Evolutionary conservation across 2,113 vertebrate species (phyloP).

Genomic region (Pachyramphus minor): DNA sequence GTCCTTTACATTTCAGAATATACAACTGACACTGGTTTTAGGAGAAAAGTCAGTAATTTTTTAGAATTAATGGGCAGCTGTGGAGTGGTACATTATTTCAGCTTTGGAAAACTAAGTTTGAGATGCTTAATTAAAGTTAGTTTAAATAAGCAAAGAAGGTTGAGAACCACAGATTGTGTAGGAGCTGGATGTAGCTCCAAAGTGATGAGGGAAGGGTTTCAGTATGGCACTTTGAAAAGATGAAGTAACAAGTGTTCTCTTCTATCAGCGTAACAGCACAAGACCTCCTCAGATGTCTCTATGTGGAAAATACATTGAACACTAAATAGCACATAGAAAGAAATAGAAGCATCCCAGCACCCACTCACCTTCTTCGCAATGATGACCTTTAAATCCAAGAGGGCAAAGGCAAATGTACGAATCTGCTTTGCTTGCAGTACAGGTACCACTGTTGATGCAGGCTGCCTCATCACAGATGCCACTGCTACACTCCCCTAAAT

Average conservation of each 20-base stretch:
- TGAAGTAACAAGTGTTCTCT: background rate
- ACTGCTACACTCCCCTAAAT: conserved; percentile 88
- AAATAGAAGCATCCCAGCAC: background rate
- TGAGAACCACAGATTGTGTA: background rate
- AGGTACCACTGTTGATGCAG: conserved; percentile 87
- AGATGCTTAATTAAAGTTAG: background rate
- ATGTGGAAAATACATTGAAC: background rate
- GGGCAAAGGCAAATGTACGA: conserved; percentile 91
- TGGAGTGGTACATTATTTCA: background rate
- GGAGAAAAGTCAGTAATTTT: background rate
- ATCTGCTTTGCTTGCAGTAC: conserved; percentile 82
- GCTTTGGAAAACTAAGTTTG: background rate
- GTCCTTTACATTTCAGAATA: background rate
- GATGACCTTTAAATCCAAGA: conserved; percentile 87
- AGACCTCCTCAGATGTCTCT: background rate
- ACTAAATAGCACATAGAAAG: background rate
- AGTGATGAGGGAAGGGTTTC: background rate
- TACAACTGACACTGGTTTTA: background rate
- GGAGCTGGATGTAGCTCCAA: background rate
- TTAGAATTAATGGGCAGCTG: background rate
- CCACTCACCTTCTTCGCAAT: conserved; percentile 90
- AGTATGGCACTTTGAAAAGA: background rate
- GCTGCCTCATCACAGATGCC: conserved; percentile 84
- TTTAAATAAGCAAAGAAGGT: background rate
- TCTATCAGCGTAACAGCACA: background rate